A percentile compares a stretch with the other conserved stretches of the same genome.
Evolutionary conservation across 1,140 invertebrate species (phyloP).

Genomic region (Semibalanus balanoides): DNA sequence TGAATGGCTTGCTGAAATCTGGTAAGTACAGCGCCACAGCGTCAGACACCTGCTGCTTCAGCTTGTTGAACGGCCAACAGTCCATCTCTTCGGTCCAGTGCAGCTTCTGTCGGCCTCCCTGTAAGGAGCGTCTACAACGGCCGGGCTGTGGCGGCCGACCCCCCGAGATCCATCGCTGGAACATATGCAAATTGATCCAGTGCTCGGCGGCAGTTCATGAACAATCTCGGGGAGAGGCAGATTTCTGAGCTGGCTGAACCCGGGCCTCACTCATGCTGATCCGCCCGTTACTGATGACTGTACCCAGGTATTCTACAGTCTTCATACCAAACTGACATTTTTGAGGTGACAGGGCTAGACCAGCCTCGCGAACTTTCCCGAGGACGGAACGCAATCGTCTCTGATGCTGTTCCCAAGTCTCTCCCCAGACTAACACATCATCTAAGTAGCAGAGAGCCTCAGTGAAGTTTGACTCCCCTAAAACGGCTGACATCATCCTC

Average conservation of each 20-base stretch:
- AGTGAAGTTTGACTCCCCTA: neutral
- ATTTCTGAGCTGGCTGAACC: no score
- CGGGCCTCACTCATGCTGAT: no score
- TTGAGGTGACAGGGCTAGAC: no score
- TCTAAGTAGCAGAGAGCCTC: no score
- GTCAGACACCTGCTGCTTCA: no score
- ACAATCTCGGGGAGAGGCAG: neutral
- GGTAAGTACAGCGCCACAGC: no score
- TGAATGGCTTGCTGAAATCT: no score
- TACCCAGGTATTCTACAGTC: neutral
- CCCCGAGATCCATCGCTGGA: constrained; percentile 9
- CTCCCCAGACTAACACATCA: no score
- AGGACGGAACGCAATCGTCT: no score
- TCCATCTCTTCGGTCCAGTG: neutral
- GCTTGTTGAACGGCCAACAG: neutral
- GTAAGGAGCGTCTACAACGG: no score
- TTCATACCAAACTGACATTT: constrained; percentile 4
- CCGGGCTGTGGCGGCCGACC: neutral
- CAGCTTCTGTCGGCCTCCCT: neutral
- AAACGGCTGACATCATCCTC: constrained; percentile 9
- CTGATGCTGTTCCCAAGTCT: no score
- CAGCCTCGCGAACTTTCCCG: no score
- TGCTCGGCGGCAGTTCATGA: constrained; percentile 5
- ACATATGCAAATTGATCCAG: constrained; percentile 7
- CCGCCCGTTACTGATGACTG: neutral